Conservation (phyloP, 1,140 invertebrate genomes). For the Armadillidium nasatum region DNA sequence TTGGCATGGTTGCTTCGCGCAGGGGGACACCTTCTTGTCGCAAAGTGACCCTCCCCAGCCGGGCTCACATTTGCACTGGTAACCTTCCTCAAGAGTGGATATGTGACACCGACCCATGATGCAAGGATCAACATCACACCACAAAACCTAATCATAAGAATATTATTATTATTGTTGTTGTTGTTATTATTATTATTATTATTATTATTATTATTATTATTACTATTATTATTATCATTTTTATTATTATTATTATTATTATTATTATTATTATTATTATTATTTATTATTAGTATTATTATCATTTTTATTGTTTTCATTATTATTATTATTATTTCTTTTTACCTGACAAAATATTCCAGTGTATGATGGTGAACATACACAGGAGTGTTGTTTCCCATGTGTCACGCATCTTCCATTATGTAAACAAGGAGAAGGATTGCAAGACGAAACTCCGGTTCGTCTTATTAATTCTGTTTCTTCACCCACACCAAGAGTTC, state of each 20-base stretch:
- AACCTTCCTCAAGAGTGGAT: conserved; percentile 51
- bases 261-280: no score
- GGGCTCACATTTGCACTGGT: conserved; percentile 50
- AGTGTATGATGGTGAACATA: conserved; percentile 58
- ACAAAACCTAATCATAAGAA: no score
- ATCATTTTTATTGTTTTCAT: no score
- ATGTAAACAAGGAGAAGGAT: conserved; percentile 64
- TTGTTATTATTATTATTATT: no score
- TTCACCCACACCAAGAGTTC: conserved; percentile 32
- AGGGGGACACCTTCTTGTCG: conserved; percentile 61
- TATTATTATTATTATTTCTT: no score
- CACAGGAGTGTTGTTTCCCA: conserved; percentile 56
- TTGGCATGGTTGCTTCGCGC: conserved; percentile 64
- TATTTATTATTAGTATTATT: no score
- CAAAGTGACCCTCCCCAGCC: conserved; percentile 56
- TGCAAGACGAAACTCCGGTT: conserved; percentile 53
- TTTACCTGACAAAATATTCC: conserved; percentile 46
- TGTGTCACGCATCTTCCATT: conserved; percentile 59
- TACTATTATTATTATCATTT: no score
- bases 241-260: no score
- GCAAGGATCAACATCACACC: conserved; percentile 67
- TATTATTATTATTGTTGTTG: no score
- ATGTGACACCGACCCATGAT: conserved; percentile 64
- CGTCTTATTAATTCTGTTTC: conserved; percentile 23
- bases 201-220: no score